Conservation (phyloP, 2,888 invertebrate genomes). For the Leptura quadrifasciata region DNA sequence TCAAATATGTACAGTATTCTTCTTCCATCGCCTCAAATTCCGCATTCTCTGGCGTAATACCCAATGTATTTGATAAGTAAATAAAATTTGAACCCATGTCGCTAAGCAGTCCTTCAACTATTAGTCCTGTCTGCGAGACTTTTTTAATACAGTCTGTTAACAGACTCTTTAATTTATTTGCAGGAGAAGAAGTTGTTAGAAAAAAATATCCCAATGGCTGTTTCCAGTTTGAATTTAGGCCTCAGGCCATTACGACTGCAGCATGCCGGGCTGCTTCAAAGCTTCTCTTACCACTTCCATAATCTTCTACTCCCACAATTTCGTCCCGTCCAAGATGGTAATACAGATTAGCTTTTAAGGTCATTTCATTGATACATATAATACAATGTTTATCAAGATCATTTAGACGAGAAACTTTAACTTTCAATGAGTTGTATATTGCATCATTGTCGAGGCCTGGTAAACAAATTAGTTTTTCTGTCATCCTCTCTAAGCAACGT, state of each 20-base stretch:
- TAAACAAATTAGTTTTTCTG: not conserved
- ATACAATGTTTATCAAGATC: too few species aligned
- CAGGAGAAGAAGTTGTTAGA: conserved; percentile 5
- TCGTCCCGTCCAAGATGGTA: too few species aligned
- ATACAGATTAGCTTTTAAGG: too few species aligned
- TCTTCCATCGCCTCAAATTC: conserved; percentile 25
- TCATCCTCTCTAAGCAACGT: not conserved
- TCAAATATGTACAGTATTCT: conserved; percentile 34
- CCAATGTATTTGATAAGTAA: conserved; percentile 26
- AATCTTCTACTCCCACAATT: too few species aligned
- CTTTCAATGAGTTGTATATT: too few species aligned
- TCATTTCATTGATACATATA: too few species aligned
- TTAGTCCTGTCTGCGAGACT: conserved; percentile 29
- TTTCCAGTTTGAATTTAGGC: conserved; percentile 39
- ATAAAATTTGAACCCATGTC: conserved; percentile 45
- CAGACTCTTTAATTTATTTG: conserved; percentile 23
- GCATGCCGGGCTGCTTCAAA: conserved; percentile 18
- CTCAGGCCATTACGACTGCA: conserved; percentile 31
- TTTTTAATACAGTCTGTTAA: conserved; percentile 33
- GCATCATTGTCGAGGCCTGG: too few species aligned
- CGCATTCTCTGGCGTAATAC: conserved; percentile 29
- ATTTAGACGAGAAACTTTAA: too few species aligned
- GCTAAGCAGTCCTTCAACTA: conserved; percentile 25
- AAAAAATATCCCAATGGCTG: conserved; percentile 44
- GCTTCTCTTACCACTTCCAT: too few species aligned